Conservation (phyloP, 1,140 invertebrate genomes). For the Drosophila busckii region DNA sequence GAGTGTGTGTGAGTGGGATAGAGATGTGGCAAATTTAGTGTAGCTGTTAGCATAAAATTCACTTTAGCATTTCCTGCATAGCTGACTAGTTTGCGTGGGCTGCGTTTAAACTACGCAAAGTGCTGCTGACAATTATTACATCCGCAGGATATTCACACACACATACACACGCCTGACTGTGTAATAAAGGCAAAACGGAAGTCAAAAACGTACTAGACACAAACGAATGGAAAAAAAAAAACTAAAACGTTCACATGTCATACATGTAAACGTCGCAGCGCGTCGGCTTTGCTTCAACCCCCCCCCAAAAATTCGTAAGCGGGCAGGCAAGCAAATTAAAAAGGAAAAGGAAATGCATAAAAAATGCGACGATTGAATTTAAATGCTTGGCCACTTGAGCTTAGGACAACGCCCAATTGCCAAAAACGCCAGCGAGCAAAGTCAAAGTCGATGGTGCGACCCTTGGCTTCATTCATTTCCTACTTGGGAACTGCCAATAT, state of each 20-base stretch:
- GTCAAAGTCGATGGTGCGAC: too few relatives aligned
- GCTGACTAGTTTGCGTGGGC: conserved; percentile 51
- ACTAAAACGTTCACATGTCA: conserved; percentile 41
- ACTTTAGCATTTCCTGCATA: conserved; percentile 60
- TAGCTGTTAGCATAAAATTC: conserved; percentile 62
- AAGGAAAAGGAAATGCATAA: conserved; percentile 69
- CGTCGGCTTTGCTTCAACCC: too few relatives aligned
- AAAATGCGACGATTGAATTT: conserved; percentile 72
- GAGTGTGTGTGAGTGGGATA: not conserved
- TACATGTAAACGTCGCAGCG: conserved; percentile 2
- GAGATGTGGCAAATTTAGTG: not conserved
- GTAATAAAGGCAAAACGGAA: conserved; percentile 31
- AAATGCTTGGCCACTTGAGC: conserved; percentile 60
- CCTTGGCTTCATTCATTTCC: too few relatives aligned
- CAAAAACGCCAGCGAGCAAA: conserved; percentile 24
- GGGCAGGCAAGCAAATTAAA: conserved; percentile 72
- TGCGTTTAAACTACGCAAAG: conserved; percentile 63
- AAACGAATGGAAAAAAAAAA: conserved; percentile 21
- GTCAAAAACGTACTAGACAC: conserved; percentile 18
- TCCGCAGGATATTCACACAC: conserved; percentile 53
- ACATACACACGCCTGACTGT: conserved; percentile 17
- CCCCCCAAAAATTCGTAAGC: conserved; percentile 4
- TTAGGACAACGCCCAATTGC: conserved; percentile 22
- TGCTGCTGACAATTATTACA: conserved; percentile 74
- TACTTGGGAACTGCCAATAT: conserved; percentile 38